A percentile compares a stretch with the other conserved stretches of the same genome.
phyloP scores from a whole-genome alignment of 2,888 invertebrate species.

The Chromoteleia sp. region DNA sequence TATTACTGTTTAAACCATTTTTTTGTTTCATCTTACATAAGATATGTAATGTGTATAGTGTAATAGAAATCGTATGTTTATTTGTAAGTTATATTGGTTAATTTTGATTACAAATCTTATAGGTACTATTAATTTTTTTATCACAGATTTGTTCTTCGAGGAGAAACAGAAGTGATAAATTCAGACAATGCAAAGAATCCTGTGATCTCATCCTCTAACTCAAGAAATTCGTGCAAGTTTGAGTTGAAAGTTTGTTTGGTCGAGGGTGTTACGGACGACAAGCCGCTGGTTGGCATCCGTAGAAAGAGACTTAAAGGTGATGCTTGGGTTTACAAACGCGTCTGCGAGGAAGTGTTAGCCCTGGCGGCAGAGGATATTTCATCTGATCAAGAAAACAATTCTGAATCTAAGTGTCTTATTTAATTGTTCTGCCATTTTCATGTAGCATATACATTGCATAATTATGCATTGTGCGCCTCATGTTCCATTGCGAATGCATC shows the following conservation, averaged over 20 bases:
- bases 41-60: too few relatives aligned
- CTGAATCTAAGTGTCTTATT: conserved; percentile 80
- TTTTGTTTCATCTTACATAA: too few relatives aligned
- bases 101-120: too few relatives aligned
- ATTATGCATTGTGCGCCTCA: not conserved
- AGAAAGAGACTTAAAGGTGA: conserved; percentile 91
- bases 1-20: too few relatives aligned
- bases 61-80: too few relatives aligned
- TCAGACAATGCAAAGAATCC: conserved; percentile 72
- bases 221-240: conserved; percentile 86
- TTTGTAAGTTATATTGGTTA: too few relatives aligned
- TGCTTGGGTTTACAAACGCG: conserved; percentile 92
- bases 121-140: conserved; percentile 26
- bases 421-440: conserved; percentile 62
- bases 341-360: conserved; percentile 90
- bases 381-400: conserved; percentile 70
- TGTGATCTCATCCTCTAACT: conserved; percentile 73
- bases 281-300: conserved; percentile 87
- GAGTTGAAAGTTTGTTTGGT: conserved; percentile 89
- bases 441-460: conserved; percentile 11
- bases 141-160: conserved; percentile 88
- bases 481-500: not conserved
- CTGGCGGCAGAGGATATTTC: conserved; percentile 84
- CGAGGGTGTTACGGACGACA: conserved; percentile 82
- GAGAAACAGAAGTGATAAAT: conserved; percentile 86